phyloP scores from a whole-genome alignment of 1,140 invertebrate genomes.

The Limonius californicus region DNA sequence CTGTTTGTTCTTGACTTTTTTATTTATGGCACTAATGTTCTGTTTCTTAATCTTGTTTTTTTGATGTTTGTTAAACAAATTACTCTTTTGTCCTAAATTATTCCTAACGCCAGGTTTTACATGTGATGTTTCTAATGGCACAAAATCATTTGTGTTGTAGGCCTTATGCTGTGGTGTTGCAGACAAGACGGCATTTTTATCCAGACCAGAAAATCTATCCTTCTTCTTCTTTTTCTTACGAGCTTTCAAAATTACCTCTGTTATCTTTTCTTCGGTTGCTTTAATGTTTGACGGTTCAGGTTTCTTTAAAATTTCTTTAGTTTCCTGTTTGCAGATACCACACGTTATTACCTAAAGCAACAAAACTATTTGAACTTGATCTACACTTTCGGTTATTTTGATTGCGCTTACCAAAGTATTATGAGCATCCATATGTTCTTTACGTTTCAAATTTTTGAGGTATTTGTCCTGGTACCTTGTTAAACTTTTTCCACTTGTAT shows the following conservation, averaged over 20 bases:
- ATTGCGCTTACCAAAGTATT: not conserved
- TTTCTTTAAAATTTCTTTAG: too few species aligned
- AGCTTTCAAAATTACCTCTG: not conserved
- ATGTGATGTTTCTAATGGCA: constrained; percentile 3
- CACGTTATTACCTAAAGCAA: constrained; percentile 29
- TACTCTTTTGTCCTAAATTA: not conserved
- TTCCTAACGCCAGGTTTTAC: not conserved
- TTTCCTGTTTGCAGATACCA: constrained; percentile 30
- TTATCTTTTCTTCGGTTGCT: constrained; percentile 14
- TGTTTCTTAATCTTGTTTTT: constrained; percentile 1
- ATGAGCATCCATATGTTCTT: not conserved
- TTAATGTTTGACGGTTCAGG: not conserved
- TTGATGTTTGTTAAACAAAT: not conserved
- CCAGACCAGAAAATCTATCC: constrained; percentile 28
- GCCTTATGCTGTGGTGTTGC: not conserved
- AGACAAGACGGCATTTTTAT: constrained; percentile 21
- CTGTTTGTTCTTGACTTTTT: constrained; percentile 13
- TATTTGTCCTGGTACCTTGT: constrained; percentile 29
- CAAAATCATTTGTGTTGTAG: too few species aligned
- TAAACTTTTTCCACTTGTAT: constrained; percentile 14
- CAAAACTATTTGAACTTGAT: constrained; percentile 3
- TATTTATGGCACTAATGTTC: too few species aligned
- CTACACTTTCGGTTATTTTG: not conserved
- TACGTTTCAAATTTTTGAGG: constrained; percentile 10
- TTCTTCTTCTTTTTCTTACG: constrained; percentile 28